phyloP scores from a whole-genome alignment of 2,113 vertebrate genomes.

The Illadopsis cleaveri region DNA sequence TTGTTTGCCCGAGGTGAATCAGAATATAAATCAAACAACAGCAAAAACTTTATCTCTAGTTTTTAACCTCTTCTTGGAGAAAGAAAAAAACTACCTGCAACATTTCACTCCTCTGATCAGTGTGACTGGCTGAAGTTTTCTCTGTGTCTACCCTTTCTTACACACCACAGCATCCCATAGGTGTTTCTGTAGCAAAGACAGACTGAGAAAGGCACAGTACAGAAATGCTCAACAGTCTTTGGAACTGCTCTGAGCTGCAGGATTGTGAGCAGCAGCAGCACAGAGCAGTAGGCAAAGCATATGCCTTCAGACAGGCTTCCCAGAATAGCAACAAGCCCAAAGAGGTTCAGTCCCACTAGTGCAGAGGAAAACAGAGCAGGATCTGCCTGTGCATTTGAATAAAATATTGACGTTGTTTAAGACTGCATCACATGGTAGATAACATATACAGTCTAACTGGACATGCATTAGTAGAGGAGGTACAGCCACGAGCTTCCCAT shows the following conservation, averaged over 20 bases:
- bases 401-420: not conserved
- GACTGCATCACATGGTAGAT: rapidly evolving
- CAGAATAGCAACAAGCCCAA: not conserved
- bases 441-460: too few relatives aligned
- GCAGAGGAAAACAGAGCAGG: not conserved
- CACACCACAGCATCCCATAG: not conserved
- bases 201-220: not conserved
- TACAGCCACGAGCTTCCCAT: not conserved
- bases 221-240: not conserved
- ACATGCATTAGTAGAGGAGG: too few relatives aligned
- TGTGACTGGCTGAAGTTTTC: not conserved
- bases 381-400: not conserved
- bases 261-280: not conserved
- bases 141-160: rapidly evolving
- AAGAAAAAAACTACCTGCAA: not conserved
- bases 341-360: not conserved
- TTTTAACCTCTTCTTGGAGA: not conserved
- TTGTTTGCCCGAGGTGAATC: not conserved
- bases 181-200: not conserved
- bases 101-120: not conserved
- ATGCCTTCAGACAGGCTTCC: not conserved
- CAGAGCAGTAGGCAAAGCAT: not conserved
- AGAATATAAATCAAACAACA: not conserved
- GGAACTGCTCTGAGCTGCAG: not conserved
- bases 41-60: not conserved